Evolutionary conservation across 1,140 invertebrate species (phyloP).

Genomic region (Trichomalopsis sarcophagae): DNA sequence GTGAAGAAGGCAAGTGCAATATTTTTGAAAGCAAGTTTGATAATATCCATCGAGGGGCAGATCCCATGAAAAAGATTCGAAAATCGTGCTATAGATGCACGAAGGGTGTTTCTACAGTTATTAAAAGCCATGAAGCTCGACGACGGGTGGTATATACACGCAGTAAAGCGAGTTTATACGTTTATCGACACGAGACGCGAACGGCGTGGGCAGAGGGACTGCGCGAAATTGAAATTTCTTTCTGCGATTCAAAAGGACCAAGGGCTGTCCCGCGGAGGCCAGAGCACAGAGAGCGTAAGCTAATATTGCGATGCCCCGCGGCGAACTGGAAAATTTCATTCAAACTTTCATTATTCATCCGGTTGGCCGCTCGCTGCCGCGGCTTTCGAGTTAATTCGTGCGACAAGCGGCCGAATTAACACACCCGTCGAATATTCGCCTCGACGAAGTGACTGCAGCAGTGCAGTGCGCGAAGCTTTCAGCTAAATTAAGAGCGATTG

Average conservation of each 20-base stretch:
- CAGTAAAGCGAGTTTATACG: too few relatives aligned
- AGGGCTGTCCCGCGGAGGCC: slow-evolving; percentile 44
- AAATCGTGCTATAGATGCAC: too few relatives aligned
- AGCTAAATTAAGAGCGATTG: neutral
- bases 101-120: neutral
- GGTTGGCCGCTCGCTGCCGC: slow-evolving; percentile 53
- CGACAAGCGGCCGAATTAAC: slow-evolving; percentile 68
- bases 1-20: too few relatives aligned
- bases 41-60: too few relatives aligned
- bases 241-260: slow-evolving; percentile 1
- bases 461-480: neutral
- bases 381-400: slow-evolving; percentile 68
- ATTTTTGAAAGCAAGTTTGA: too few relatives aligned
- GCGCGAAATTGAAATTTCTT: slow-evolving; percentile 40
- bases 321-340: slow-evolving; percentile 75
- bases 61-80: too few relatives aligned
- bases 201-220: neutral
- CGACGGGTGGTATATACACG: neutral
- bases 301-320: slow-evolving; percentile 73
- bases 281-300: slow-evolving; percentile 64
- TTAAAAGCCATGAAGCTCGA: neutral
- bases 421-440: neutral
- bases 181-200: too few relatives aligned
- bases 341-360: slow-evolving; percentile 74
- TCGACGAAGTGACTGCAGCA: neutral